Evolutionary conservation across 1,140 invertebrate species (phyloP), one percentile per base, ranked within the genome.

Genomic region (Ctenoplectra terminalis): DNA sequence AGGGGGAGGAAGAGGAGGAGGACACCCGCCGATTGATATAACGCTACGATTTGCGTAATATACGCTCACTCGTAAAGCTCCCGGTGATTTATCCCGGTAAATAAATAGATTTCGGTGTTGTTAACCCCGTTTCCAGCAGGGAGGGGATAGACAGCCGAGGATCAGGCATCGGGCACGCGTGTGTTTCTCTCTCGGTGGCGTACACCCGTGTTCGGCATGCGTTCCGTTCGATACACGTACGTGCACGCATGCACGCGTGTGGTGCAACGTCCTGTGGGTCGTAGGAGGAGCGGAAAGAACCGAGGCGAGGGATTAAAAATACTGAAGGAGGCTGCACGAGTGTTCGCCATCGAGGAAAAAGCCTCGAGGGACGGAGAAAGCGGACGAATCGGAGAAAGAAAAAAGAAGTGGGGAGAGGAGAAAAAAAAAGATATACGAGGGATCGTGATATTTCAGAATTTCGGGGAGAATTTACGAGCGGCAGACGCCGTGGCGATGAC

Each of bases 101-200:
- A 86, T 87, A 87, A 87, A 87, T 87, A 87, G 85, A 87, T 86
- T 80, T 83, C 75, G 64, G 81, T 83, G 85, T 83, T 87, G 84
- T 87, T 86, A 87, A 87, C 84, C 84, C 71, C 81, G 79, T 86
- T 85, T 86, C 84, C 52, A 82, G 84, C 26, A 17, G 29, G 69
- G 54, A 46, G n/a, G 37, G 50, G 54, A 6, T 20, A 40, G 11
- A 2, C 13, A 9, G 26, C 15, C 20, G 63, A 31, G 50, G 74
- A 17, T 37, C 40, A 46, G 15, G 31, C 31, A 9, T 9, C n/a
- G 46, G 54, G 29, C 52, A 40, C 69, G 37, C 77, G 77, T 43
- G 74, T 20, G 63, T 56, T 37, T 37, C 34, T 66, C 81, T 29
- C 52, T 52, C 23, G 64, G 31, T 50, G 50, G 74, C 82, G 74